phyloP scores from a whole-genome alignment of 2,797 vertebrate genomes.

The Allobates femoralis region DNA sequence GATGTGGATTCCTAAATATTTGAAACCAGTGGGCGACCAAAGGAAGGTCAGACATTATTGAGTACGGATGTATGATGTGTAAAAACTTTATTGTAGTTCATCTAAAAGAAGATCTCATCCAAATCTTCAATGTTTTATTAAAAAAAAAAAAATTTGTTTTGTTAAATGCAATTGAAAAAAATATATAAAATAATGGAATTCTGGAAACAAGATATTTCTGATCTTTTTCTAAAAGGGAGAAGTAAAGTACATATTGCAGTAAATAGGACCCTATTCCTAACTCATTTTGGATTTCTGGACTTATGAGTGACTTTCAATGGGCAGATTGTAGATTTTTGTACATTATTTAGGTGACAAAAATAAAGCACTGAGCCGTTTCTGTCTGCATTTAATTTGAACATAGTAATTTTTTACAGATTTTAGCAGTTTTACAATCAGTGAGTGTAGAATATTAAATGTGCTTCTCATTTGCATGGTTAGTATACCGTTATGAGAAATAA shows the following conservation, averaged over 20 bases:
- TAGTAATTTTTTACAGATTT: constrained; percentile 45
- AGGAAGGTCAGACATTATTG: not conserved
- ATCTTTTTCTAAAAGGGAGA: not conserved
- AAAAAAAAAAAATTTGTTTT: too few relatives aligned
- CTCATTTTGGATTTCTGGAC: not conserved
- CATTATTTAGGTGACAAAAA: constrained; percentile 26
- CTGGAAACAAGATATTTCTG: not conserved
- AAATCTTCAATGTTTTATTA: too few relatives aligned
- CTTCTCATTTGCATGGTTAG: constrained; percentile 62
- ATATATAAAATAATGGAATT: not conserved
- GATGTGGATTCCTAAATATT: too few relatives aligned
- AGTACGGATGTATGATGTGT: too few relatives aligned
- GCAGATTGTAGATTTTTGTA: not conserved
- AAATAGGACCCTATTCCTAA: too few relatives aligned
- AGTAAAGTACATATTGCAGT: not conserved
- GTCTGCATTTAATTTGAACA: constrained; percentile 29
- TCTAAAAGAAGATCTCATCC: not conserved
- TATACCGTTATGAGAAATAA: constrained; percentile 61
- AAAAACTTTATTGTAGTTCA: not conserved
- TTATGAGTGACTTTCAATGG: not conserved
- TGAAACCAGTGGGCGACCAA: too few relatives aligned
- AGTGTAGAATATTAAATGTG: constrained; percentile 51
- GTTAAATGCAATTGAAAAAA: too few relatives aligned
- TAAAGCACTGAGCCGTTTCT: not conserved
- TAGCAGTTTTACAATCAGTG: constrained; percentile 57